Base-by-base conservation (phyloP, 2,888 invertebrate species). In the Drosophila flavopinicola region DNA sequence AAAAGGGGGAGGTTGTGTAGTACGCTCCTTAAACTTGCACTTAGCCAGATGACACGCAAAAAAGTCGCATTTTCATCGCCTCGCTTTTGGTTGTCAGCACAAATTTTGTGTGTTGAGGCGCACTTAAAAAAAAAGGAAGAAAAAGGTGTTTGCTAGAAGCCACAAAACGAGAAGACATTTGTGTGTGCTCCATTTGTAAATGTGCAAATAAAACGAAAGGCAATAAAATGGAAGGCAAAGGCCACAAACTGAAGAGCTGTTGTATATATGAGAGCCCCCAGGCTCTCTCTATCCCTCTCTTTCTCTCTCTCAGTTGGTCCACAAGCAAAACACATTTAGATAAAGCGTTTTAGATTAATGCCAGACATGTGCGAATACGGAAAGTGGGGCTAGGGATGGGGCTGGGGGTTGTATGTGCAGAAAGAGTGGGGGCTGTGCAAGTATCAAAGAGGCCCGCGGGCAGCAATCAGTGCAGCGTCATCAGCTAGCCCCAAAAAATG, bases 271-370 rank as follows among this genome's bases (percentile, higher is more conserved):
- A 20, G 27, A 39, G 48, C 45, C 32, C 35, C 42, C 35, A 57
- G 48, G 56, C 66, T n/a, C n/a, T n/a, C n/a, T n/a, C n/a, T n/a
- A n/a, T n/a, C n/a, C n/a, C n/a, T n/a, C n/a, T n/a, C n/a, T n/a
- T n/a, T n/a, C n/a, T n/a, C n/a, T n/a, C n/a, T n/a, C n/a, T n/a
- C 70, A 71, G 56, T 48, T 58, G 63, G 58, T 48, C 57, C 49
- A 54, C 45, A 49, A 51, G 61, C 51, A 49, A 64, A 75, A 66
- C 53, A 67, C 80, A 80, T 80, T 80, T 86, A 84, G 86, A 80
- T 80, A 80, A 80, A 80, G 86, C 80, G 86, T 71, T 86, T 86
- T 71, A 86, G 80, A 84, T 82, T 80, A 82, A 75, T 73, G 57
- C 84, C 49, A 54, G 53, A 76, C 69, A 73, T 66, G 57, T 67